Percentiles rank a stretch among this genome's conserved stretches.
Evolutionary conservation across 2,888 invertebrate species (phyloP).

Genomic region (Ernsta delagoae): DNA sequence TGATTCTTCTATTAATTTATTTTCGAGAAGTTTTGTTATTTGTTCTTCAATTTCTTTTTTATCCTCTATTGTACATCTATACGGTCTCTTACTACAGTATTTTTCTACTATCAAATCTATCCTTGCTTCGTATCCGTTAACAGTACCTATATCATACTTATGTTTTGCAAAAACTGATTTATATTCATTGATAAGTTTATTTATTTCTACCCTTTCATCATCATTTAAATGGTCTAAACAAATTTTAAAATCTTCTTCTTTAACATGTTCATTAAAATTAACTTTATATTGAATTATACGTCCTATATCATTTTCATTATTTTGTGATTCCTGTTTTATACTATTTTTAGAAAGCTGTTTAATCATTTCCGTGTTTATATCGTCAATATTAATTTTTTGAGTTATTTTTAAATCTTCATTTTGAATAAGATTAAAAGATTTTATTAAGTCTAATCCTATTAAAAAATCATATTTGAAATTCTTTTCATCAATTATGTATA

Average conservation of each 20-base stretch:
- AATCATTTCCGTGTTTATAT: neutral
- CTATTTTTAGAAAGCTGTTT: neutral
- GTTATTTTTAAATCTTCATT: slow-evolving; percentile 39
- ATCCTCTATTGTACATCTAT: slow-evolving; percentile 43
- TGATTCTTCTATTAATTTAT: slow-evolving; percentile 45
- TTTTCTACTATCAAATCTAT: slow-evolving; percentile 42
- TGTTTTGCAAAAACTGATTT: slow-evolving; percentile 39
- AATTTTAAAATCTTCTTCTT: slow-evolving; percentile 3
- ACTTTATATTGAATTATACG: slow-evolving; percentile 2
- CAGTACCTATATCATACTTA: slow-evolving; percentile 41
- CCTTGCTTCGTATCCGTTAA: slow-evolving; percentile 40
- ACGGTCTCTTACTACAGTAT: slow-evolving; percentile 44
- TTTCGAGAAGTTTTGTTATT: slow-evolving; percentile 40
- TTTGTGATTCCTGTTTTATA: neutral
- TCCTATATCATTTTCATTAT: neutral
- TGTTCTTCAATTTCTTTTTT: slow-evolving; percentile 45
- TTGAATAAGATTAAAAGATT: slow-evolving; percentile 39
- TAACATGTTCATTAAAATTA: slow-evolving; percentile 35
- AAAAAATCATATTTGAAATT: slow-evolving; percentile 45
- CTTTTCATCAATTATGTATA: slow-evolving; percentile 42
- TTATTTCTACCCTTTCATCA: slow-evolving; percentile 8
- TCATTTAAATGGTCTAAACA: slow-evolving; percentile 26
- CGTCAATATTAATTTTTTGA: slow-evolving; percentile 21
- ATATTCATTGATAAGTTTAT: slow-evolving; percentile 11
- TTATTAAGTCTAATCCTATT: slow-evolving; percentile 42